Evolutionary conservation across 2,888 invertebrate genomes (phyloP).

Genomic region (Agonopterix heracliana): DNA sequence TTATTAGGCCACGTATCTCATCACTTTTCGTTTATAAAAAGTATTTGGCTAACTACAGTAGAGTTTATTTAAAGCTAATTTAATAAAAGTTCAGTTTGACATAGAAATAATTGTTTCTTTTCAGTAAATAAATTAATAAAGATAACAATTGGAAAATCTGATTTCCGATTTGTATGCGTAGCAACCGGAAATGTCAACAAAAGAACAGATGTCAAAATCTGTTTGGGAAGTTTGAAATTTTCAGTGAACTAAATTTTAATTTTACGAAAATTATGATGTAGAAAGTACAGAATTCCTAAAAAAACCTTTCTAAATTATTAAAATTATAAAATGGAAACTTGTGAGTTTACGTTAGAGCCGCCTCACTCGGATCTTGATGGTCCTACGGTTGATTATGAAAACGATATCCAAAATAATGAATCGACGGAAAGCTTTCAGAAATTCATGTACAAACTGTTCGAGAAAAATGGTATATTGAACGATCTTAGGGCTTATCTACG

Average conservation of each 20-base stretch:
- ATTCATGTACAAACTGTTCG: constrained; percentile 74
- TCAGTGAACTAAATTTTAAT: constrained; percentile 25
- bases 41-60: neutral
- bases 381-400: neutral
- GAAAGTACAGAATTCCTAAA: constrained; percentile 1
- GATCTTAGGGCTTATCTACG: constrained; percentile 77
- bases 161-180: neutral
- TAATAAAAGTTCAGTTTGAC: too few relatives aligned
- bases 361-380: too few relatives aligned
- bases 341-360: neutral
- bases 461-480: constrained; percentile 76
- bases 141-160: neutral
- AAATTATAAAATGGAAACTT: constrained; percentile 38
- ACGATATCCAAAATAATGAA: constrained; percentile 12
- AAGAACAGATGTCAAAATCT: constrained; percentile 35
- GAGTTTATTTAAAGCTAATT: neutral
- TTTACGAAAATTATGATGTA: constrained; percentile 26
- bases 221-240: constrained; percentile 63
- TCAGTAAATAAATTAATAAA: too few relatives aligned
- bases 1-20: neutral
- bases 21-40: too few relatives aligned
- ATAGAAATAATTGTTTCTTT: neutral
- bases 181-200: constrained; percentile 51
- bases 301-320: constrained; percentile 7
- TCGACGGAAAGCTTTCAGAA: constrained; percentile 74